Evolutionary conservation across 64 coral and sea anemone genomes (phyloP), one percentile per base, ranked within the genome.

Genomic region (Catalaphyllia jardinei): DNA sequence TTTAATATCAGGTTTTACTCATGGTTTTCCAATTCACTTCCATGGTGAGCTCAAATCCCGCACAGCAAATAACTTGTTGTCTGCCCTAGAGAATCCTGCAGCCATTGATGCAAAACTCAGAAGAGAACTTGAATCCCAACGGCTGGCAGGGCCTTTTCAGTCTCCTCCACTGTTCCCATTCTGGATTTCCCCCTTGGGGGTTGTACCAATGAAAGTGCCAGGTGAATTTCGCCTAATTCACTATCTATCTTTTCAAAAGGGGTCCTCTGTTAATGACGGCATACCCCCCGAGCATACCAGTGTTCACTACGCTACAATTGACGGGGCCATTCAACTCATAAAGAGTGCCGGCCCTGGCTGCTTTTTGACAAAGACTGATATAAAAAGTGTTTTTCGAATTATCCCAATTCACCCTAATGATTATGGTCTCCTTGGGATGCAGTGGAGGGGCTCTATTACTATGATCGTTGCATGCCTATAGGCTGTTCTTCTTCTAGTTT

Each of bases 181-280:
- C n/a, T n/a, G n/a, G n/a, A n/a, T n/a, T n/a, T n/a, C n/a, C n/a
- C n/a, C n/a, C n/a, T n/a, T n/a, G n/a, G n/a, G n/a, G n/a, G n/a
- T n/a, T n/a, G n/a, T n/a, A n/a, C 20, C 16, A 29, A 92, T 78
- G 29, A 92, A 86, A 18, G 31, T 46, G 11, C 80, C 81, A 2
- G 81, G 54, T n/a, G 80, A 92, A 72, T 92, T 54, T 78, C 25
- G 81, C 6, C 77, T 92, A 55, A 86, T 91, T 62, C 90, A 92
- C 52, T 72, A 92, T 27, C 71, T 77, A 64, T 92, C 90, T 46
- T 92, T 64, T 86, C 81, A 72, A 18, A 50, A 33, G 29, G 81
- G 80, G 18, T 19, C 80, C 29, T 92, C 80, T n/a, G 63, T 92
- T 15, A 92, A 38, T 38, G 35, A 38, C 4, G 35, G 35, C 35